Evolutionary conservation across 1,140 invertebrate genomes (phyloP).

Genomic region (Neodiprion pinetum): DNA sequence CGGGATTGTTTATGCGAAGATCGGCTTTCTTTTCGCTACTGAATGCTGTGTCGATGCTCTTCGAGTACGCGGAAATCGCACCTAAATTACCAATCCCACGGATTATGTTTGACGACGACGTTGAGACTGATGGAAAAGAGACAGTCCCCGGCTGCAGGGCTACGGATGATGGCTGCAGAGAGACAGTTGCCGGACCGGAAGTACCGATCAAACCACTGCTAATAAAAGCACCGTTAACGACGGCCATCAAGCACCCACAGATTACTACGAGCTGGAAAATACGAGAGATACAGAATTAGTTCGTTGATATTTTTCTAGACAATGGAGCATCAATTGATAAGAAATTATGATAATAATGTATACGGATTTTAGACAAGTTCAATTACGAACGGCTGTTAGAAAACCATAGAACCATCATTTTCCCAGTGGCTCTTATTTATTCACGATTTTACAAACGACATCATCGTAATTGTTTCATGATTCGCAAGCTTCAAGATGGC

Average conservation of each 20-base stretch:
- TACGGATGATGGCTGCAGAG: constrained; percentile 20
- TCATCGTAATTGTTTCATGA: not conserved
- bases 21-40: constrained; percentile 41
- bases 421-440: not conserved
- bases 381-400: not conserved
- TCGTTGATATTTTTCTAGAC: not conserved
- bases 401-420: constrained; percentile 24
- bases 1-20: constrained; percentile 43
- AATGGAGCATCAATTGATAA: not conserved
- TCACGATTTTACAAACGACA: not conserved
- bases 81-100: constrained; percentile 37
- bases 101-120: constrained; percentile 31
- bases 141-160: constrained; percentile 15
- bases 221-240: constrained; percentile 29
- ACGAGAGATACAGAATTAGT: not conserved
- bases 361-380: not conserved
- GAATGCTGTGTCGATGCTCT: constrained; percentile 42
- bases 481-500: not conserved
- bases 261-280: constrained; percentile 29
- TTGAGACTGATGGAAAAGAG: constrained; percentile 25
- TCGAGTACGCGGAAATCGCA: constrained; percentile 32
- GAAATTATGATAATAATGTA: not conserved
- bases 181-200: constrained; percentile 25
- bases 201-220: constrained; percentile 33
- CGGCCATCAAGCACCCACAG: constrained; percentile 34